Conservation (phyloP, 2,797 vertebrate genomes). For the Notolabrus celidotus region DNA sequence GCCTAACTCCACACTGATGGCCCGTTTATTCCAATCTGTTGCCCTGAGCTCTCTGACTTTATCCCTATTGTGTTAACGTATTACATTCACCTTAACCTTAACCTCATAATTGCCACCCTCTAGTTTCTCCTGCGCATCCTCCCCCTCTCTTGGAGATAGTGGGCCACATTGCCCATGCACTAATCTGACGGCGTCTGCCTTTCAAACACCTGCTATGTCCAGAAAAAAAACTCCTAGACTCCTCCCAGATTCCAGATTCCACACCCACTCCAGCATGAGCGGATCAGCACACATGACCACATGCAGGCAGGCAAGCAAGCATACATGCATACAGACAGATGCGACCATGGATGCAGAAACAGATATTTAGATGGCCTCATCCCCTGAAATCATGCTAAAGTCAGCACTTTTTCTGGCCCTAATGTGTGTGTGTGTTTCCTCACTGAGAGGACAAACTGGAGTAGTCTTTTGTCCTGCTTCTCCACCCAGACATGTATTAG, state of each 20-base stretch:
- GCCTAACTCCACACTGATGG: conserved; percentile 71
- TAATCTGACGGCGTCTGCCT: conserved; percentile 84
- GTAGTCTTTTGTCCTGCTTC: conserved; percentile 70
- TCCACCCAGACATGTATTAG: conserved; percentile 71
- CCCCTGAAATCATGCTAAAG: conserved; percentile 42
- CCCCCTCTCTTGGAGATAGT: conserved; percentile 74
- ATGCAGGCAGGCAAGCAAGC: conserved; percentile 24
- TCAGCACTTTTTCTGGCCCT: conserved; percentile 29
- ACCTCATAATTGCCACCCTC: conserved; percentile 84
- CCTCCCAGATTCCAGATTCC: conserved; percentile 61
- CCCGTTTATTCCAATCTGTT: conserved; percentile 85
- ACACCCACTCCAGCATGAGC: conserved; percentile 55
- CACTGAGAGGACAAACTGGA: conserved; percentile 59
- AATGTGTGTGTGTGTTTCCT: conserved; percentile 21
- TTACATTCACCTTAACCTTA: conserved; percentile 82
- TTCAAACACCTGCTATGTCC: conserved; percentile 81
- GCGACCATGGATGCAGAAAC: conserved; percentile 49
- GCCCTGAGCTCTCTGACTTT: conserved; percentile 80
- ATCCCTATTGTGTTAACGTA: conserved; percentile 86
- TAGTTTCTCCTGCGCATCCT: conserved; percentile 71
- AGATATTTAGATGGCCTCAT: conserved; percentile 64
- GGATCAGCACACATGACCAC: conserved; percentile 56
- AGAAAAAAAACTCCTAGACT: conserved; percentile 58
- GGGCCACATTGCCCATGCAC: conserved; percentile 77
- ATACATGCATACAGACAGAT: conserved; percentile 48